These are phyloP conservation scores for Coenobita brevimanus DNA, from an alignment of 1,140 invertebrate genomes.

Conservation along the genomic window DNA sequence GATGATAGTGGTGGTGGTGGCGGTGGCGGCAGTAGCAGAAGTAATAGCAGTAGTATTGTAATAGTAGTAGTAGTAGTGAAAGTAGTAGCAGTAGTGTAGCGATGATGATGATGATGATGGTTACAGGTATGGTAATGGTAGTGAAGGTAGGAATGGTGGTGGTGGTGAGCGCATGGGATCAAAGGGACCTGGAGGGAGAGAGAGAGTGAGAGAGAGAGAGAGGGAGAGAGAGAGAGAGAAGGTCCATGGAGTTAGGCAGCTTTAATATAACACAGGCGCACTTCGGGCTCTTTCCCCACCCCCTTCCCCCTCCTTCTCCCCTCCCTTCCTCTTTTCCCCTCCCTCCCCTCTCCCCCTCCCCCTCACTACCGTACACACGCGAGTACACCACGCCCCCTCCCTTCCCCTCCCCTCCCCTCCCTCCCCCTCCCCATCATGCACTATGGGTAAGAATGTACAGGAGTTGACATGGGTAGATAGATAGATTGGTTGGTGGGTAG, in stretches of 20 bases:
- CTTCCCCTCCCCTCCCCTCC: no score
- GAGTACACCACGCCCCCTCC: no score
- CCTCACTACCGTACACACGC: no score
- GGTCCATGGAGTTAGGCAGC: not conserved
- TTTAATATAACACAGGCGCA: no score
- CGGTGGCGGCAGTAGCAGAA: not conserved
- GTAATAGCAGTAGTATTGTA: not conserved
- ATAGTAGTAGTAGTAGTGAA: not conserved
- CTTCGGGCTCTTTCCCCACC: no score
- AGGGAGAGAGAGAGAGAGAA: not conserved
- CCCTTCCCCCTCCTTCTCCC: no score
- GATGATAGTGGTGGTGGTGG: not conserved
- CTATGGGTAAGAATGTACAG: no score
- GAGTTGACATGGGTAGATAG: no score
- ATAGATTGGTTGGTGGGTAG: no score
- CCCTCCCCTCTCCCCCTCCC: no score
- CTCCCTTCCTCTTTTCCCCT: no score
- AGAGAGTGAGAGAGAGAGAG: conserved; percentile 18
- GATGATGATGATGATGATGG: not conserved
- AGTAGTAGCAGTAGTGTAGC: not conserved
- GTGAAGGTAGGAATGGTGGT: not conserved
- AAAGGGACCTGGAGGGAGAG: not conserved
- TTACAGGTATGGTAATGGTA: not conserved
- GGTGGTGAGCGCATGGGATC: not conserved
- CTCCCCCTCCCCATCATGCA: no score